phyloP scores from a whole-genome alignment of 2,113 vertebrate genomes.

The Xyrauchen texanus region DNA sequence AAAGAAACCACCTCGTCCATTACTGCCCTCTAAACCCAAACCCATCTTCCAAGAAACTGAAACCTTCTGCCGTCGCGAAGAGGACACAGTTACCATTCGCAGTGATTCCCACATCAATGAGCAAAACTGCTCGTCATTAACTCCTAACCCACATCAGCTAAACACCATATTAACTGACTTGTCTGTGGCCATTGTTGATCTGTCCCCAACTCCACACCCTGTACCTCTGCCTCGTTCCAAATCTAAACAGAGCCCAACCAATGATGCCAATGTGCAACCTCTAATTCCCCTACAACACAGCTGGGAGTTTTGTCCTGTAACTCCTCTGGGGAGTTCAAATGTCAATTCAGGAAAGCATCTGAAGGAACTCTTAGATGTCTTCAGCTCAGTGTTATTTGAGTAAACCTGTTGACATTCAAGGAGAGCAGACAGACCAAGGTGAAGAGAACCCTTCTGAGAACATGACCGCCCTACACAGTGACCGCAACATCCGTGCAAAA shows the following conservation, averaged over 20 bases:
- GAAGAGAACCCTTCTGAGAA: slow-evolving; percentile 53
- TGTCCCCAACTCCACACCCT: slow-evolving; percentile 65
- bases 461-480: slow-evolving; percentile 80
- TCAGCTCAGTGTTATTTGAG: slow-evolving; percentile 51
- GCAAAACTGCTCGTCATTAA: background rate
- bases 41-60: background rate
- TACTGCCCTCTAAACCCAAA: background rate
- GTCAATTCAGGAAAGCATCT: slow-evolving; percentile 47
- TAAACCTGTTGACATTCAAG: slow-evolving; percentile 13
- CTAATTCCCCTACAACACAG: slow-evolving; percentile 61
- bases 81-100: background rate
- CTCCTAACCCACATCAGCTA: too few relatives aligned
- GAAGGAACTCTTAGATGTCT: slow-evolving; percentile 60
- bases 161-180: background rate
- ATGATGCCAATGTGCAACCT: slow-evolving; percentile 69
- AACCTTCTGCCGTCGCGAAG: background rate
- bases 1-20: slow-evolving; percentile 21
- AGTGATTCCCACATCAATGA: background rate
- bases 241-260: slow-evolving; percentile 68
- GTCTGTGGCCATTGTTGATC: background rate
- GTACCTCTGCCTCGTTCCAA: background rate
- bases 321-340: slow-evolving; percentile 8
- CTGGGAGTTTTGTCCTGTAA: slow-evolving; percentile 49
- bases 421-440: slow-evolving; percentile 22
- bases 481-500: slow-evolving; percentile 81